Base-by-base conservation (phyloP, 2,888 invertebrate species). In the Polymixis flavicincta region DNA sequence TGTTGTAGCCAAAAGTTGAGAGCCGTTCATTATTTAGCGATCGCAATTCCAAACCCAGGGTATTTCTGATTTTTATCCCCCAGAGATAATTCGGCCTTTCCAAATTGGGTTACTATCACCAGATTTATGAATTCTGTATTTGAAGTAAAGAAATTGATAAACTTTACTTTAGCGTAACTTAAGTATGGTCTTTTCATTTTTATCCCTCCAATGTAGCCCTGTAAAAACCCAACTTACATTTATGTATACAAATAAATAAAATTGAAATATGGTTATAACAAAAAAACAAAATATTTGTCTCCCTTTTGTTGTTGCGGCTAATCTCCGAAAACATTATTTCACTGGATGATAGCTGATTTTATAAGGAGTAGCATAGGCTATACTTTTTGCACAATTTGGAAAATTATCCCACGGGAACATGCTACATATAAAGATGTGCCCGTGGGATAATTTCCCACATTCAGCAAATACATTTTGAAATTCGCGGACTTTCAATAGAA, bases 41-140 rank as follows among this genome's bases (percentile, higher is more conserved):
- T 19, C 75, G 11, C n/a, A 74, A 64, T 57, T 57, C 42, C 13
- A 57, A 45, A 50, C 55, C 25, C 28, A 7, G 25, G 19, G 25
- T 22, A 61, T 37, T 50, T 50, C 25, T 25, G 65, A 59, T 65
- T 75, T 65, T 65, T 6, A 75, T 75, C 45, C 59, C 42, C 45
- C 32, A 75, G 52, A 32, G 32, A 61, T 74, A 22, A 48, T 48
- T 54, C 45, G 70, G 42, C 17, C 17, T 65, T 45, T 50, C 8
- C 32, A 50, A 65, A 52, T 75, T 22, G 25, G 32, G 59, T 64
- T 64, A 42, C 32, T 37, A 9, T 61, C 17, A n/a, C 45, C 4
- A 19, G 13, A 19, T 13, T 25, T 25, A 25, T 45, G 32, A 63
- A 63, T 45, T 63, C 19, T 19, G 42, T 25, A 42, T 61, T 59